Evolutionary conservation across 2,888 invertebrate species (phyloP).

Genomic region (Latrodectus elegans): DNA sequence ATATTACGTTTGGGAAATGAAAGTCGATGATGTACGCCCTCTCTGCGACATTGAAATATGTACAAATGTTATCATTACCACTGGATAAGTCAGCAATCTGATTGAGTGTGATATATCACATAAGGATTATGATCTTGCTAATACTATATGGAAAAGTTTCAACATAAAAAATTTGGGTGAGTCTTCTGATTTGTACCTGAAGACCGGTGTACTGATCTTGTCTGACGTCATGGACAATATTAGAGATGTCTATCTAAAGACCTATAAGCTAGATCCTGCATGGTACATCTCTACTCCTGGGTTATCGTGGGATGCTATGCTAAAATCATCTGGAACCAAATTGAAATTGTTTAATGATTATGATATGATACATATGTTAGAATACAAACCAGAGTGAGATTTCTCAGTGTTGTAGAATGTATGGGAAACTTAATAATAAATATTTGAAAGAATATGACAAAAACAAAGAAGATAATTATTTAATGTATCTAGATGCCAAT

Average conservation of each 20-base stretch:
- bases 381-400: too few species aligned
- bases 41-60: too few species aligned
- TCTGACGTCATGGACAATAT: neutral
- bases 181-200: too few species aligned
- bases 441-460: neutral
- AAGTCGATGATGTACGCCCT: too few species aligned
- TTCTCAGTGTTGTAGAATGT: constrained; percentile 28
- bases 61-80: too few species aligned
- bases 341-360: constrained; percentile 72
- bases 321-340: constrained; percentile 72
- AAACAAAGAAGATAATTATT: neutral
- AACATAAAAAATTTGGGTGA: too few species aligned
- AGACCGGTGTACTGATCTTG: neutral
- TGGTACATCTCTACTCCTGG: constrained; percentile 71
- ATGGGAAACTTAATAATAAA: constrained; percentile 49
- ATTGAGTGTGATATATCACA: too few species aligned
- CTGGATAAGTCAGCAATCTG: too few species aligned
- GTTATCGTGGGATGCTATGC: constrained; percentile 73
- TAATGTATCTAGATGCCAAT: constrained; percentile 64
- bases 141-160: too few species aligned
- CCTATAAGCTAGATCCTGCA: constrained; percentile 72
- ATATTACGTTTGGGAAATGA: too few species aligned
- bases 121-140: too few species aligned
- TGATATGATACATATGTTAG: constrained; percentile 70
- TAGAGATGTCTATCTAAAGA: constrained; percentile 70